A percentile compares a stretch with the other conserved stretches of the same genome.
Conservation (phyloP, 2,888 invertebrate species). For the Phrixothrix hirtus region DNA sequence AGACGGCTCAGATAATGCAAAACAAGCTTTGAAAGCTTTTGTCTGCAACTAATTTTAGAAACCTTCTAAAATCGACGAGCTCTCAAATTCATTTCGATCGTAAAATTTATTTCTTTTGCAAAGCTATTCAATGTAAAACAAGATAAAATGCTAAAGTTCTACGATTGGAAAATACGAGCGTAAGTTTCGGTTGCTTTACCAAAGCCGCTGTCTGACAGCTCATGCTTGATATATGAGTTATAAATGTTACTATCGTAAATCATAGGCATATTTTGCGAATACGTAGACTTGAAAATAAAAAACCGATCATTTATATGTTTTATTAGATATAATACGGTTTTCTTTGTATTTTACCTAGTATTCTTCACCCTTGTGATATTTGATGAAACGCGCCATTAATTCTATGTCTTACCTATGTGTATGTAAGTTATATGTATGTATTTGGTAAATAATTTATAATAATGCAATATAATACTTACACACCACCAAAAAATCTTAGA, state of each 20-base stretch:
- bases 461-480: too few species aligned
- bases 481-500: too few species aligned
- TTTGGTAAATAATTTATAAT: too few species aligned
- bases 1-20: slow-evolving; percentile 15
- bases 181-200: slow-evolving; percentile 40
- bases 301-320: too few species aligned
- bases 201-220: slow-evolving; percentile 35
- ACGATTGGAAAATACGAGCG: slow-evolving; percentile 40
- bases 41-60: slow-evolving; percentile 28
- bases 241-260: slow-evolving; percentile 34
- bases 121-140: slow-evolving; percentile 53
- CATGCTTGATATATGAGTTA: slow-evolving; percentile 36
- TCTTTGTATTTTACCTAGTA: not conserved
- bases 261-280: slow-evolving; percentile 28
- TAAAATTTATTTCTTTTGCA: slow-evolving; percentile 47
- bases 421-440: too few species aligned
- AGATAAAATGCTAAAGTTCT: slow-evolving; percentile 50
- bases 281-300: slow-evolving; percentile 7
- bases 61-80: slow-evolving; percentile 28
- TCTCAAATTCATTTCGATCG: slow-evolving; percentile 33
- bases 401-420: slow-evolving; percentile 4
- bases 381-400: slow-evolving; percentile 1
- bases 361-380: not conserved
- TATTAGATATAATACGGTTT: slow-evolving; percentile 3
- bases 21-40: slow-evolving; percentile 23